Evolutionary conservation across 2,113 vertebrate genomes (phyloP).

Genomic region (Arothron firmamentum): DNA sequence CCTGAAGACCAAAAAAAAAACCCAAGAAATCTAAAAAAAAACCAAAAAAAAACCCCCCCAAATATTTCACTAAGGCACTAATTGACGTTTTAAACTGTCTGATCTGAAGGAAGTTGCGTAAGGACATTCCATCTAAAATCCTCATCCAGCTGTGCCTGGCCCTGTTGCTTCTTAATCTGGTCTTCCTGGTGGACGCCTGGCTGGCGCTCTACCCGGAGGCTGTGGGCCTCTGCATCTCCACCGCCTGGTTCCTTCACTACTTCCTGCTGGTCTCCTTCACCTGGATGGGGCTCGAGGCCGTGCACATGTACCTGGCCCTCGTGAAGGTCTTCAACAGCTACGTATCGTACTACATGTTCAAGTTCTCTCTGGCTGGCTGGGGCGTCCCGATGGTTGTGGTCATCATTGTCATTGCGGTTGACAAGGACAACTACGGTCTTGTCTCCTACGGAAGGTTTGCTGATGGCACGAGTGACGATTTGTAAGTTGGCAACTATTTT

Average conservation of each 20-base stretch:
- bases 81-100: neutral
- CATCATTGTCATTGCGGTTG: slow-evolving; percentile 78
- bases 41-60: too few species aligned
- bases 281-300: slow-evolving; percentile 98
- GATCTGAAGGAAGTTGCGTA: slow-evolving; percentile 82
- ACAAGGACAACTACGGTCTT: slow-evolving; percentile 83
- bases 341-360: slow-evolving; percentile 86
- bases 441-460: slow-evolving; percentile 79
- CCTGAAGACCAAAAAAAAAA: neutral
- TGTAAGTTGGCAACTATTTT: slow-evolving; percentile 77
- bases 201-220: slow-evolving; percentile 80
- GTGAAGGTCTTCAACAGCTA: slow-evolving; percentile 96
- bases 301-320: slow-evolving; percentile 96
- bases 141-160: slow-evolving; percentile 90
- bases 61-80: neutral
- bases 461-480: slow-evolving; percentile 77
- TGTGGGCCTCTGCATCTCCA: slow-evolving; percentile 85
- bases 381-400: slow-evolving; percentile 88
- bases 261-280: slow-evolving; percentile 92
- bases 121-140: slow-evolving; percentile 95
- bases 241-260: slow-evolving; percentile 94
- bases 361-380: slow-evolving; percentile 89
- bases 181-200: slow-evolving; percentile 90
- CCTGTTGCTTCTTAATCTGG: slow-evolving; percentile 86
- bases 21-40: neutral